Evolutionary conservation across 2,113 vertebrate species (phyloP), one percentile per base, ranked within the genome.

Genomic region (Smithornis capensis): DNA sequence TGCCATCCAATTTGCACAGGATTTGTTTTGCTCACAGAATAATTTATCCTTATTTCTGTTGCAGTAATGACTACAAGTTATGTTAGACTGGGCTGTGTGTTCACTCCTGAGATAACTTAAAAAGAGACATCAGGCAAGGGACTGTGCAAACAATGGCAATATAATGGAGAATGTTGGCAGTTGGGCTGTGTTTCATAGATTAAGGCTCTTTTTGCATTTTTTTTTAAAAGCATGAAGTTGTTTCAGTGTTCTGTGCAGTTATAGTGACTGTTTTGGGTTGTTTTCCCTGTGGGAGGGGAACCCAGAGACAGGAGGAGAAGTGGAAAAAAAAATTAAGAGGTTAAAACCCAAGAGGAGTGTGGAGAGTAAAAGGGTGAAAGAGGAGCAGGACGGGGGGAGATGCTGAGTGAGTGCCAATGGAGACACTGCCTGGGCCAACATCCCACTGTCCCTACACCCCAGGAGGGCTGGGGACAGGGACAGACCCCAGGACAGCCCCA

Each of bases 401-500:
- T 53, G 50, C 21, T 1, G 2, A 47, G 19, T 7, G 8, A 23
- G 14, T n/a, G 25, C 9, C 0, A 0, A 9, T 0, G 2, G 13
- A 29, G 42, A 57, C 21, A 25, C 4, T 2, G 3, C 24, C 47
- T 28, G 28, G 44, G 21, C 12, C 62, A 45, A 19, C 7, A 21
- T 19, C 33, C 9, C 21, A 33, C 14, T 40, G 31, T 28, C 63
- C 50, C 29, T 12, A 23, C 35, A 45, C 15, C 55, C 38, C 47
- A 19, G 38, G 0, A 0, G 31, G 22, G 13, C 38, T 76, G 10
- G 4, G 22, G 19, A 5, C 13, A 33, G 19, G n/a, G 14, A 19
- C 12, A 50, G 16, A 7, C 5, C 13, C 19, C 52, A 35, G n/a
- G 13, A 60, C 22, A 64, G 42, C 8, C 44, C 71, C 47, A 64